Evolutionary conservation across 2,888 invertebrate genomes (phyloP).

Genomic region (Seladonia tumulorum): DNA sequence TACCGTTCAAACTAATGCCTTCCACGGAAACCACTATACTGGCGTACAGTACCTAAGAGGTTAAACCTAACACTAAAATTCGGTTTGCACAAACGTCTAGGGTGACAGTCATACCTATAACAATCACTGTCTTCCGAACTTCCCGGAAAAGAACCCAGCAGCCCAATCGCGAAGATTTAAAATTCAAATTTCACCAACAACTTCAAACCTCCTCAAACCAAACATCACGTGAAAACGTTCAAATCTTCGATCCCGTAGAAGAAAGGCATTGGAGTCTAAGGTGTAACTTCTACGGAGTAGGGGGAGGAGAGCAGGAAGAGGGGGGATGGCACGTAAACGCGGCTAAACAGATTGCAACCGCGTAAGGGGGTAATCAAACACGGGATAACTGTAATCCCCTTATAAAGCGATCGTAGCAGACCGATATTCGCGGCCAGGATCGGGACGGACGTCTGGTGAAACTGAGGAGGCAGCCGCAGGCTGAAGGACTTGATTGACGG

Average conservation of each 20-base stretch:
- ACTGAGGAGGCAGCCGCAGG: conserved; percentile 75
- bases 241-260: not conserved
- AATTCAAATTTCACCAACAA: not conserved
- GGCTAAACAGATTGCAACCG: conserved; percentile 67
- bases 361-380: conserved; percentile 73
- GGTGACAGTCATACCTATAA: too few species aligned
- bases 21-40: too few species aligned
- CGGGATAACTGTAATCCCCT: conserved; percentile 77
- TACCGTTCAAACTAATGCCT: too few species aligned
- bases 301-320: not conserved
- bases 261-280: not conserved
- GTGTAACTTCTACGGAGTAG: not conserved
- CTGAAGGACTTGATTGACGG: conserved; percentile 81
- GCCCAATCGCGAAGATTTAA: too few species aligned
- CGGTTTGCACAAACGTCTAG: too few species aligned
- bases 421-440: conserved; percentile 56
- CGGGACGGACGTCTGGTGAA: conserved; percentile 58
- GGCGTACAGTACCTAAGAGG: too few species aligned
- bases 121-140: not conserved
- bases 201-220: not conserved
- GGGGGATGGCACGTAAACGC: conserved; percentile 39
- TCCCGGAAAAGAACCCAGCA: not conserved
- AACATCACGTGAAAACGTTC: not conserved
- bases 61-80: too few species aligned
- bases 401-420: conserved; percentile 75